phyloP scores from a whole-genome alignment of 2,797 vertebrate species.

The Anguilla pacifica region DNA sequence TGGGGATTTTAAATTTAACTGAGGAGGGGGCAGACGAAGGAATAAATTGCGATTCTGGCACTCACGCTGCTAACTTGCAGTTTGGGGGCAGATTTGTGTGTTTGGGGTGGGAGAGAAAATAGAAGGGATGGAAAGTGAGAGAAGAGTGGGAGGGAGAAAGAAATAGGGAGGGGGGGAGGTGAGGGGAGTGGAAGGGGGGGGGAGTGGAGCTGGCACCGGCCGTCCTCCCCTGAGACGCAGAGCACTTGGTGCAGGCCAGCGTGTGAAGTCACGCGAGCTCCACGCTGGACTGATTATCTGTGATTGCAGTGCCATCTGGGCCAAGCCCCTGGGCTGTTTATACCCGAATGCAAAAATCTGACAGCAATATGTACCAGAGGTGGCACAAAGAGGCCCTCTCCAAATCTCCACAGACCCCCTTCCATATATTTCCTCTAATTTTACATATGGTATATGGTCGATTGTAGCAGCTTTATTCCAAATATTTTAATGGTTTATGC shows the following conservation, averaged over 20 bases:
- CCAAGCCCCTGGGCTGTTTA: slow-evolving; percentile 65
- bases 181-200: background rate
- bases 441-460: background rate
- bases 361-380: slow-evolving; percentile 61
- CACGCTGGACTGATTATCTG: slow-evolving; percentile 70
- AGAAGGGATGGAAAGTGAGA: slow-evolving; percentile 1
- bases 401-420: slow-evolving; percentile 43
- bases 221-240: slow-evolving; percentile 42
- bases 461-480: background rate
- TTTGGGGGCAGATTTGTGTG: background rate
- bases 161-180: background rate
- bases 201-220: slow-evolving; percentile 4
- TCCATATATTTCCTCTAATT: slow-evolving; percentile 31
- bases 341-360: slow-evolving; percentile 65
- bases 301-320: slow-evolving; percentile 66
- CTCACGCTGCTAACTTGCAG: background rate
- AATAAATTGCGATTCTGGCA: background rate
- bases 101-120: background rate
- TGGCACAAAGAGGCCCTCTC: slow-evolving; percentile 48
- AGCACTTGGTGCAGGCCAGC: slow-evolving; percentile 35
- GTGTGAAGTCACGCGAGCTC: slow-evolving; percentile 63
- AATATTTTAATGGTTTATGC: background rate
- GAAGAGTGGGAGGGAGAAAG: background rate
- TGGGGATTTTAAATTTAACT: background rate
- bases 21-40: background rate